These are phyloP conservation scores for Pitangus sulphuratus DNA, from an alignment of 2,797 vertebrate species.

Conservation along the genomic window DNA sequence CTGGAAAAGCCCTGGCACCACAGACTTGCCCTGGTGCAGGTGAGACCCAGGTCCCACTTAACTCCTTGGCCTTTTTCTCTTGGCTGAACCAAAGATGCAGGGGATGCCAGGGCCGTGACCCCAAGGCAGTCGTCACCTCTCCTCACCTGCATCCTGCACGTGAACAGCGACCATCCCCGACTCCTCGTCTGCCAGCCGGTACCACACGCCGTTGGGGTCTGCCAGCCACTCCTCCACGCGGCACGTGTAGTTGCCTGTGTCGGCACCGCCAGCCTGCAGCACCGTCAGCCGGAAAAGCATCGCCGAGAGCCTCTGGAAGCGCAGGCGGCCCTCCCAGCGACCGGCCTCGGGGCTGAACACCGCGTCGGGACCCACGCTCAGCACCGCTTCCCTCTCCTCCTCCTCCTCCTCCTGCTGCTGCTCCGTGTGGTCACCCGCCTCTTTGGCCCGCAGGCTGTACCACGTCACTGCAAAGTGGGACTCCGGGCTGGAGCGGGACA, in stretches of 20 bases:
- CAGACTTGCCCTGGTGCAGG: not conserved
- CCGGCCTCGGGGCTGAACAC: slow-evolving; percentile 82
- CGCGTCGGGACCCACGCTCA: slow-evolving; percentile 88
- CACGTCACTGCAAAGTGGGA: slow-evolving; percentile 95
- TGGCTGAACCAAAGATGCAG: accelerated
- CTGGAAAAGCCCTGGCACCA: not conserved
- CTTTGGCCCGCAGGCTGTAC: slow-evolving; percentile 82
- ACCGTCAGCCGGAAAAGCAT: slow-evolving; percentile 91
- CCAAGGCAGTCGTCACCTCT: accelerated
- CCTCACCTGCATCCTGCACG: slow-evolving; percentile 86
- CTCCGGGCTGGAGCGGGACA: slow-evolving; percentile 88
- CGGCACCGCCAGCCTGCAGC: slow-evolving; percentile 79
- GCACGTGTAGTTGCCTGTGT: slow-evolving; percentile 92
- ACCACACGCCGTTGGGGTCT: slow-evolving; percentile 90
- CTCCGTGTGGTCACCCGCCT: slow-evolving; percentile 13
- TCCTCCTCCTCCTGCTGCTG: slow-evolving; percentile 36
- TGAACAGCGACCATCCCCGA: slow-evolving; percentile 86
- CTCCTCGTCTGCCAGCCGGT: slow-evolving; percentile 90
- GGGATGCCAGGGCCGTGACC: not conserved
- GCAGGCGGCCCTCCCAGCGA: slow-evolving; percentile 85
- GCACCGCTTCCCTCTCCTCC: slow-evolving; percentile 74
- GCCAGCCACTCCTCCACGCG: slow-evolving; percentile 94
- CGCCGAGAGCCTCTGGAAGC: slow-evolving; percentile 88
- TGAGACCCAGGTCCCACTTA: not conserved
- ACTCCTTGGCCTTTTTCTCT: not conserved